Evolutionary conservation across 2,797 vertebrate species (phyloP).

Genomic region (Chloroceryle amazona): DNA sequence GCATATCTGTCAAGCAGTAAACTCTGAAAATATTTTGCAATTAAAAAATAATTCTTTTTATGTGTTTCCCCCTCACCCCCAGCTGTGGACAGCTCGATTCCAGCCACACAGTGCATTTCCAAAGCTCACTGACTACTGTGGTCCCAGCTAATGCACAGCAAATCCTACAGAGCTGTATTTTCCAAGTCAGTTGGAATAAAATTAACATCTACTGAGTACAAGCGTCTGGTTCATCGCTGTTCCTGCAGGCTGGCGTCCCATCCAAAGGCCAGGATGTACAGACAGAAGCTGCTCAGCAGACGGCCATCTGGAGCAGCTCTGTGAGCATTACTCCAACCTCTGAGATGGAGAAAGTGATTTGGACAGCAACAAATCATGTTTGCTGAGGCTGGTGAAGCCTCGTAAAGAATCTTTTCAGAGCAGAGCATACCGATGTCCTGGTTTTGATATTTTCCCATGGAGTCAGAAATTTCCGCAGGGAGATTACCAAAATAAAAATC

Average conservation of each 20-base stretch:
- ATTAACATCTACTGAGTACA: not conserved
- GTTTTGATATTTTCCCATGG: fast-evolving
- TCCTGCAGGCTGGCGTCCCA: not conserved
- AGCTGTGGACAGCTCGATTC: not conserved
- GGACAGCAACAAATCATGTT: not conserved
- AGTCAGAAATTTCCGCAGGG: not conserved
- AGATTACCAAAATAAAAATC: not conserved
- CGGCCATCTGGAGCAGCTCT: not conserved
- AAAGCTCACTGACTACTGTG: not conserved
- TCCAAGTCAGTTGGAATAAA: not conserved
- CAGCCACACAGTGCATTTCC: fast-evolving
- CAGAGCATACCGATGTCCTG: fast-evolving
- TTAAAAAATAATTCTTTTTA: not conserved
- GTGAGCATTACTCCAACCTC: not conserved
- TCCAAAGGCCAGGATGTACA: not conserved
- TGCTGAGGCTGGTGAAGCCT: not conserved
- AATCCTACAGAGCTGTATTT: not conserved
- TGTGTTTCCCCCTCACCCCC: not conserved
- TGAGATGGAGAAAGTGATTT: not conserved
- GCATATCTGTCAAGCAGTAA: not conserved
- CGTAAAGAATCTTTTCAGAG: not conserved
- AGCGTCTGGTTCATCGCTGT: fast-evolving
- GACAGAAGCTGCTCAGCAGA: fast-evolving
- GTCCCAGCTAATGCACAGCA: fast-evolving
- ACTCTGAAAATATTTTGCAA: not conserved